Evolutionary conservation across 2,797 vertebrate genomes (phyloP), one percentile per base, ranked within the genome.

Genomic region (Acrossocheilus fasciatus): DNA sequence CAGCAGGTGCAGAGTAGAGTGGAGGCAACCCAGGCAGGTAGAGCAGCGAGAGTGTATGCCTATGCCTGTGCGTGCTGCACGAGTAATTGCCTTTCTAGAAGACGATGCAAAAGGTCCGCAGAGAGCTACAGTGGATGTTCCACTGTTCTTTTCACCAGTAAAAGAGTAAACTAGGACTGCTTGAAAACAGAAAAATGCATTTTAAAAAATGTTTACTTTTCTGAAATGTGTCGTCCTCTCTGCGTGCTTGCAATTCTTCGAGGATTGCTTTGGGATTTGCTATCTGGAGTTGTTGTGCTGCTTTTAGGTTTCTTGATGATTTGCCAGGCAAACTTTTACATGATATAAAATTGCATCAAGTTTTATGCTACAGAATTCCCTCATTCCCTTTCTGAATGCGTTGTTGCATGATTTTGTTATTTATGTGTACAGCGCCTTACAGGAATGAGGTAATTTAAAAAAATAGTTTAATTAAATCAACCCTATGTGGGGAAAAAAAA

Each of bases 1-100:
- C 89, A 91, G 91, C 90, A 91, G 90, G 89, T 90, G 89, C 89
- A 86, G 41, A 72, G 78, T 85, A 68, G 84, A 82, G 88, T 84
- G 74, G 72, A 89, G 66, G 72, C 80, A 86, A 84, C 77, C 62
- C 30, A 59, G 78, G 62, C 62, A 84, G 86, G 73, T 79, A 83
- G 57, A 76, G 41, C 72, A 26, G 43, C 9, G 8, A 79, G 34
- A 68, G 73, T 76, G 76, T 84, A 84, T 74, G 72, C 72, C 47
- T 84, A 84, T 74, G 72, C 64, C 57, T 81, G n/a, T 59, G 66
- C 68, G 64, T 17, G 45, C 7, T 52, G 84, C 81, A 84, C 82
- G 72, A 92, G 87, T 91, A 87, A 92, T 72, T 89, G 72, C 90
- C 88, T 89, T 83, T 87, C 41, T 88, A 81, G n/a, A 87, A 80